Base-by-base conservation (phyloP, 2,888 invertebrate species). In the Philereme vetulata region DNA sequence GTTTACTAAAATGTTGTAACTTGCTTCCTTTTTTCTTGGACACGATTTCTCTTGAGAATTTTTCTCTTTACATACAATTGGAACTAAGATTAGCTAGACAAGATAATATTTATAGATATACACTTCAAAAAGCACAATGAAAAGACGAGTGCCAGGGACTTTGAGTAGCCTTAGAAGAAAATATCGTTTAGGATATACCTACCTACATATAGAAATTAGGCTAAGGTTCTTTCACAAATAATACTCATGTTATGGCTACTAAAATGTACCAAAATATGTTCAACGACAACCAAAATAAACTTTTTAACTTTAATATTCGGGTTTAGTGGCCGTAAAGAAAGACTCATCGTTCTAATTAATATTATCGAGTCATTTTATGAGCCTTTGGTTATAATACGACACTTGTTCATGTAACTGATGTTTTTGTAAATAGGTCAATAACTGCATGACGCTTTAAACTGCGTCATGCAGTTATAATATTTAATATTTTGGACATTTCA, bases 191-290 rank as follows among this genome's bases (percentile, higher is more conserved):
- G 61, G 66, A 66, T 66, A 67, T 58, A 21, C 1, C 21, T 21
- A 61, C 67, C 21, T 21, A 61, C 67, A 71, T 74, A 64, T 47
- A 62, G 65, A 68, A 79, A 76, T 72, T 80, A 78, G 85, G 72
- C 68, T 83, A 82, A 86, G 85, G 84, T 67, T 76, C 63, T 69
- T 71, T 68, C 74, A 70, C 56, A 74, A 82, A 81, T 75, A 77
- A 72, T 75, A 74, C 80, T 81, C 74, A 81, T 79, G 68, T 75
- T 75, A 74, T 73, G 75, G 77, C 71, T 71, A 76, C 72, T 84
- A 80, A 84, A 81, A 76, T 72, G 67, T 73, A 74, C 75, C 72
- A 74, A 80, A 81, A 81, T 81, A 81, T 78, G 75, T 73, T 65
- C 70, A 68, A 69, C 74, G 73, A 72, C 72, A 70, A 70, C 67